A percentile compares a stretch with the other conserved stretches of the same genome.
phyloP scores from a whole-genome alignment of 2,113 vertebrate genomes.

The Lampris megalopsis region DNA sequence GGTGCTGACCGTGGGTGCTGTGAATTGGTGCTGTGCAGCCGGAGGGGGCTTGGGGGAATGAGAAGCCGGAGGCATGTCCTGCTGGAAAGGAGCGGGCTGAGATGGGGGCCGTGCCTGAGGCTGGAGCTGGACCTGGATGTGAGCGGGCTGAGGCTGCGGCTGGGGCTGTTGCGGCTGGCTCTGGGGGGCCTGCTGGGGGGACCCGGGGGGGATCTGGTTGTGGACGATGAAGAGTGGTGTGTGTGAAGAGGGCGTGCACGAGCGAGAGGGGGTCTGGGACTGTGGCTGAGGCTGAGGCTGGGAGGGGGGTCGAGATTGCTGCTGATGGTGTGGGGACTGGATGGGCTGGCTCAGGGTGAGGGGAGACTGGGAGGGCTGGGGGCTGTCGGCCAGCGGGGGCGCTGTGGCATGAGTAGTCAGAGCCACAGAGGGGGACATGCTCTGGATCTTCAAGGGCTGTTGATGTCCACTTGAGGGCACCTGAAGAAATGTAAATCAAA shows the following conservation, averaged over 20 bases:
- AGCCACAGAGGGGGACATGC: slow-evolving; percentile 78
- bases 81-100: slow-evolving; percentile 75
- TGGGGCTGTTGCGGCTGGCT: slow-evolving; percentile 63
- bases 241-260: slow-evolving; percentile 86
- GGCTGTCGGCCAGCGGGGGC: slow-evolving; percentile 75
- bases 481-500: slow-evolving; percentile 69
- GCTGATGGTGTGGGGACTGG: slow-evolving; percentile 83
- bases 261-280: slow-evolving; percentile 85
- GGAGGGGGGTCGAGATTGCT: slow-evolving; percentile 85
- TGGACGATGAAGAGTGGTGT: slow-evolving; percentile 87
- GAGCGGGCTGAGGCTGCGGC: slow-evolving; percentile 63
- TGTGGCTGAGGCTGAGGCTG: slow-evolving; percentile 86
- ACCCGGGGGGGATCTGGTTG: slow-evolving; percentile 82
- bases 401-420: slow-evolving; percentile 59
- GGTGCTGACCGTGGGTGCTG: slow-evolving; percentile 54
- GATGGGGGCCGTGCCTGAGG: slow-evolving; percentile 65
- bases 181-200: slow-evolving; percentile 72
- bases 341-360: slow-evolving; percentile 87
- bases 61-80: slow-evolving; percentile 76
- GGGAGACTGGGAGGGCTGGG: slow-evolving; percentile 84
- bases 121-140: slow-evolving; percentile 78
- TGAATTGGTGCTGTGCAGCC: slow-evolving; percentile 84
- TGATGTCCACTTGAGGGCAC: slow-evolving; percentile 87
- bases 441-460: slow-evolving; percentile 85
- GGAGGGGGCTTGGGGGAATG: slow-evolving; percentile 78